Evolutionary conservation across 1,140 invertebrate species (phyloP).

Genomic region (Drosophila melanica): DNA sequence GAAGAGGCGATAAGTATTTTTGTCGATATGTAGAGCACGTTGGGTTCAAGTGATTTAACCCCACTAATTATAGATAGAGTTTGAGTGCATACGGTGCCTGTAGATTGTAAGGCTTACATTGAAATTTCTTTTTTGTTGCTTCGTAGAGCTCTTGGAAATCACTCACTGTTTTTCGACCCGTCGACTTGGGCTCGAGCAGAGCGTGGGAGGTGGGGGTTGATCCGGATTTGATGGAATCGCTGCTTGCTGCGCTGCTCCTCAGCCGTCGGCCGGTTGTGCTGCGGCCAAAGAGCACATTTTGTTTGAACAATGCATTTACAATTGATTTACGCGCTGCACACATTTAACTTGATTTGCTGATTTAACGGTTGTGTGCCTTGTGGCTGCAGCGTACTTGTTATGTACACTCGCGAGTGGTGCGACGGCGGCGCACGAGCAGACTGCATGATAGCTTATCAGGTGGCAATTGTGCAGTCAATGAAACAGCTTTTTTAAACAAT

Average conservation of each 20-base stretch:
- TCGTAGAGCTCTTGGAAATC: constrained; percentile 84
- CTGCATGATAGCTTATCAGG: constrained; percentile 35
- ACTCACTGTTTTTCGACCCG: constrained; percentile 58
- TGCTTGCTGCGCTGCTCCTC: constrained; percentile 8
- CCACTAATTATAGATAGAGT: not conserved
- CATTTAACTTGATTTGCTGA: constrained; percentile 61
- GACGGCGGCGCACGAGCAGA: constrained; percentile 21
- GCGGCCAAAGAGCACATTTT: constrained; percentile 55
- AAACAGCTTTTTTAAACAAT: not conserved
- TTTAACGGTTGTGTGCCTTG: constrained; percentile 53
- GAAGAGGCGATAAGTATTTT: not conserved
- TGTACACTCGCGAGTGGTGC: constrained; percentile 42
- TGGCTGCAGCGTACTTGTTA: constrained; percentile 47
- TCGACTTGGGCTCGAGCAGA: constrained; percentile 26
- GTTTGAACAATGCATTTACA: constrained; percentile 52
- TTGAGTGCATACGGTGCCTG: constrained; percentile 3
- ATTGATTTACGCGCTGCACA: constrained; percentile 62
- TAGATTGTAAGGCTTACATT: constrained; percentile 83
- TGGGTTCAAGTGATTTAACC: not conserved
- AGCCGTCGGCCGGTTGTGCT: constrained; percentile 6
- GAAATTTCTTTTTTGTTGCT: constrained; percentile 84
- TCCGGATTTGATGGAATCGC: constrained; percentile 17
- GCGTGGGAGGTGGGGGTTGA: constrained; percentile 55
- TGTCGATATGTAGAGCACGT: too few relatives aligned
- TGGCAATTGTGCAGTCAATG: too few relatives aligned